Base-by-base conservation (phyloP, 2,113 vertebrate species). In the Puma concolor region DNA sequence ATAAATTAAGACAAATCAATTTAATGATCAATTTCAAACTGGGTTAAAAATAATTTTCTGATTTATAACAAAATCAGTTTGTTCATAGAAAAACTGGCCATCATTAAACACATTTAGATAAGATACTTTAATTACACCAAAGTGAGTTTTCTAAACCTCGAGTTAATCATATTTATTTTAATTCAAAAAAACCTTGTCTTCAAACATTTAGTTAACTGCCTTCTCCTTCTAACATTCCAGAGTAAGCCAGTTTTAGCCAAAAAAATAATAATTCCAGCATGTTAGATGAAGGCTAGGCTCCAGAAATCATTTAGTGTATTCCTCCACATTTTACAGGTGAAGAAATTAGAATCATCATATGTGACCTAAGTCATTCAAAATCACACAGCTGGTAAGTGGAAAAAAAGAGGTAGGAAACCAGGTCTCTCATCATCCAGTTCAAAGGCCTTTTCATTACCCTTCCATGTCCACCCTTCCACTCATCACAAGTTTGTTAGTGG, bases 391-490 rank as follows among this genome's bases (percentile, higher is more conserved):
- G 16, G 2, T 89, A 92, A 60, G 25, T 79, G 36, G 25, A 23
- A 87, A 74, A 96, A 50, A 67, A 79, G 54, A 57, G 48, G 13
- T 36, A 92, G 7, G 71, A 94, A 63, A 64, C 16, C 16, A 92
- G 3, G 11, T 84, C 13, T 89, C 52, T 36, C 36, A 69, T 38
- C 63, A 67, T 92, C 66, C 48, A 97, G 48, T 41, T 96, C 50
- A 90, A 94, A 92, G 52, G 12, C 36, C 11, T 96, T 97, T 60
- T 15, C 52, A 91, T 91, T 95, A 77, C 33, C 33, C 33, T 44
- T 6, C 69, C 74, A 92, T 44, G 83, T 89, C 29, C 14, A 72
- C 7, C 13, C 13, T 31, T 90, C 79, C 23, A 91, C 17, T 17
- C 10, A 91, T 19, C 38, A 95, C 69, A 88, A 69, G 38, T 67